These are phyloP conservation scores for Parasteatoda lunata DNA, from an alignment of 2,888 invertebrate species.

Conservation along the genomic window DNA sequence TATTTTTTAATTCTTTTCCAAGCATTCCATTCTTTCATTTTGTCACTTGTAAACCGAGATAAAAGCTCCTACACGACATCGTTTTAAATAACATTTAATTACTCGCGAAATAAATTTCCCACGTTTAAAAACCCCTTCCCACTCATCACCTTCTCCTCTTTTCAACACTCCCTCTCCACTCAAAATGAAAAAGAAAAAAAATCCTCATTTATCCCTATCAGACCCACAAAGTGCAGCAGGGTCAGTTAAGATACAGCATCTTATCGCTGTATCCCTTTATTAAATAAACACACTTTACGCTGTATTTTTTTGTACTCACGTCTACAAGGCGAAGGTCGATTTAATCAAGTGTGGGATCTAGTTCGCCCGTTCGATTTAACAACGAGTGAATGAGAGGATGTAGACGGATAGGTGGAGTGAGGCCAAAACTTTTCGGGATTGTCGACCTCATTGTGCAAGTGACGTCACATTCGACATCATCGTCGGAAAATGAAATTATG, in stretches of 20 bases:
- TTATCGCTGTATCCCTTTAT: neutral
- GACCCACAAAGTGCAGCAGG: neutral
- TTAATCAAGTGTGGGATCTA: neutral
- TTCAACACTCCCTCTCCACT: neutral
- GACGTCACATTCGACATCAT: constrained; percentile 6
- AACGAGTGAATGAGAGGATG: neutral
- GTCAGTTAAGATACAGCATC: neutral
- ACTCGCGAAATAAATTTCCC: constrained; percentile 19
- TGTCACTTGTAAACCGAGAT: too few species aligned
- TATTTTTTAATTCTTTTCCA: too few species aligned
- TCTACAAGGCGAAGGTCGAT: neutral
- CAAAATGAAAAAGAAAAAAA: neutral
- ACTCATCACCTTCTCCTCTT: neutral
- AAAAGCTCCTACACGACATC: neutral
- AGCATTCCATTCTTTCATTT: too few species aligned
- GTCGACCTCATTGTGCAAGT: constrained; percentile 23
- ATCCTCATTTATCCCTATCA: neutral
- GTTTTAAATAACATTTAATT: constrained; percentile 13
- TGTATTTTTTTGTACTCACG: neutral
- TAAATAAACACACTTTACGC: neutral
- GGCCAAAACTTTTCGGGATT: neutral
- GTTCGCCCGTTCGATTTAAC: neutral
- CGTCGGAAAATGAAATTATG: constrained; percentile 3
- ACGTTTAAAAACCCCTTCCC: constrained; percentile 9
- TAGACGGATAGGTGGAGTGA: neutral